Conservation (phyloP, 2,797 vertebrate species). For the Anabas testudineus region DNA sequence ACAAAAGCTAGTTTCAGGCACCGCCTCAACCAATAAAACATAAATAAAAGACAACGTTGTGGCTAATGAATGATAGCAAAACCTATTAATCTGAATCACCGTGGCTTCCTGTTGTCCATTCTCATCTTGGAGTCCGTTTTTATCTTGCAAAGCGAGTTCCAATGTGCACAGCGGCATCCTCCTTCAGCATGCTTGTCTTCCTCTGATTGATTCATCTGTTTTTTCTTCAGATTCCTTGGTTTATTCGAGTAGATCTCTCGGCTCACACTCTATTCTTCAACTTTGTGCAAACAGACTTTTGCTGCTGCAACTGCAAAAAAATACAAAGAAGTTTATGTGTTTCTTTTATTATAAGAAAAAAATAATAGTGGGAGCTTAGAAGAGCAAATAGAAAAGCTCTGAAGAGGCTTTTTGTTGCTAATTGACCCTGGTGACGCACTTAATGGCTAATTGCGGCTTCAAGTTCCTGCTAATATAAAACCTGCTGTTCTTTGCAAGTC, state of each 20-base stretch:
- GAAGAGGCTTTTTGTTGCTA: slow-evolving; percentile 2
- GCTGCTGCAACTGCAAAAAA: slow-evolving; percentile 28
- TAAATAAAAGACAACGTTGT: no score
- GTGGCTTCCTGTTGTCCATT: neutral
- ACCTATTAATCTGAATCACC: no score
- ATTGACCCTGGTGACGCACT: slow-evolving; percentile 6
- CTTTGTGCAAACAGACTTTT: slow-evolving; percentile 23
- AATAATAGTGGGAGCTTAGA: slow-evolving; percentile 27
- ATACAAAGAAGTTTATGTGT: slow-evolving; percentile 19
- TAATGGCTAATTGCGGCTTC: neutral
- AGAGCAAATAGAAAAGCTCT: slow-evolving; percentile 34
- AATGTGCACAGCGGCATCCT: slow-evolving; percentile 5
- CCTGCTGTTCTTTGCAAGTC: no score
- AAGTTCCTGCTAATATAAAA: neutral
- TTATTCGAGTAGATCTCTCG: slow-evolving; percentile 13
- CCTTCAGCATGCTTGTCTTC: slow-evolving; percentile 22
- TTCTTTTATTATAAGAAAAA: slow-evolving; percentile 34
- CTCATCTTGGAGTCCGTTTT: slow-evolving; percentile 14
- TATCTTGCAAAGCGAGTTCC: slow-evolving; percentile 9
- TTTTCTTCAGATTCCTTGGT: slow-evolving; percentile 35
- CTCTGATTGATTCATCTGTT: slow-evolving; percentile 34
- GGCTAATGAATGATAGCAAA: no score
- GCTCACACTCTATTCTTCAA: slow-evolving; percentile 19
- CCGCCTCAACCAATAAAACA: no score
- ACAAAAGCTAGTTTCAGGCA: no score